These are phyloP conservation scores for Drosophila pullipes DNA, from an alignment of 2,888 invertebrate species.

Conservation along the genomic window DNA sequence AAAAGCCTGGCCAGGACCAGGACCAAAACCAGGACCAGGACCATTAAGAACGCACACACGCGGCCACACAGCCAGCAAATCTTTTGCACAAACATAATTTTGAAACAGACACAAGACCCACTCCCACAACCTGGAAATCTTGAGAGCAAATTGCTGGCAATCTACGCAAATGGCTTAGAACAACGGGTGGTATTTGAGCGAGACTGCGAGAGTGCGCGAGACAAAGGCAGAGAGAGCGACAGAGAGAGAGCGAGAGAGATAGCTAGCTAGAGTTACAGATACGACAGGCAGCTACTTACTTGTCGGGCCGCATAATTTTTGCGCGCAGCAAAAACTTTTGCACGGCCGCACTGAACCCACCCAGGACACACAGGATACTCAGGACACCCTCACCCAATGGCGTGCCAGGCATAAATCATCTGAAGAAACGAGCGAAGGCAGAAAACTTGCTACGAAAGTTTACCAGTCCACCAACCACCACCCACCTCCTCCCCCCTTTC, in stretches of 20 bases:
- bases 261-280: conserved; percentile 20
- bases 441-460: conserved; percentile 73
- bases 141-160: conserved; percentile 84
- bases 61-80: conserved; percentile 55
- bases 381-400: conserved; percentile 71
- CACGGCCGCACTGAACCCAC: conserved; percentile 41
- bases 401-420: conserved; percentile 74
- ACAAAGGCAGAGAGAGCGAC: conserved; percentile 8
- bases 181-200: conserved; percentile 81
- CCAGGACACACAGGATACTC: conserved; percentile 42
- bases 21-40: conserved; percentile 9
- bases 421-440: conserved; percentile 60
- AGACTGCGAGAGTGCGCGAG: conserved; percentile 1
- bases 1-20: conserved; percentile 40
- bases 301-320: conserved; percentile 59
- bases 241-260: conserved; percentile 7
- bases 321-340: conserved; percentile 73
- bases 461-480: conserved; percentile 25
- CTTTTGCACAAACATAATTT: conserved; percentile 81
- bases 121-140: conserved; percentile 72
- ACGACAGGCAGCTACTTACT: conserved; percentile 54
- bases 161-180: conserved; percentile 82
- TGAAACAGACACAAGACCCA: conserved; percentile 70
- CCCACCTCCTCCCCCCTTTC: neutral
- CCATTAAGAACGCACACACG: conserved; percentile 38